A percentile compares a stretch with the other conserved stretches of the same genome.
phyloP scores from a whole-genome alignment of 1,140 invertebrate genomes.

The Ostrea denselamellosa region DNA sequence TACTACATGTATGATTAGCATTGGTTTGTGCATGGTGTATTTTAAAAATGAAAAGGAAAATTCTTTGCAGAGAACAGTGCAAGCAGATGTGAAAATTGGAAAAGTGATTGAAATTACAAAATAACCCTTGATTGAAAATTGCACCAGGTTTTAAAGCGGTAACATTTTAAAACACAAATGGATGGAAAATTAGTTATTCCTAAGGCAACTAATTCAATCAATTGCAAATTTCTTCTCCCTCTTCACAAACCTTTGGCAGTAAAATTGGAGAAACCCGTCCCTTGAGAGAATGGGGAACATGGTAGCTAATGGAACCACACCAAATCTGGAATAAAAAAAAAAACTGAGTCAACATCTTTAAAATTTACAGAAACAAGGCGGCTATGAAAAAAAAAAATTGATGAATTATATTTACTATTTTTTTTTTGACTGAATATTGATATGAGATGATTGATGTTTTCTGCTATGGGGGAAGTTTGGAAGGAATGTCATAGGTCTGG shows the following conservation, averaged over 20 bases:
- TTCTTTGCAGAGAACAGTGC: background rate
- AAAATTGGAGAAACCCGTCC: conserved; percentile 11
- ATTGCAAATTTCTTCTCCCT: background rate
- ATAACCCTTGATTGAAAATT: conserved; percentile 26
- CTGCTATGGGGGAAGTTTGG: background rate
- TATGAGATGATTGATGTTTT: background rate
- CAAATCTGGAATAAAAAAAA: background rate
- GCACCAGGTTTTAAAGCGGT: background rate
- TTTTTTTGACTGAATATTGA: conserved; percentile 14
- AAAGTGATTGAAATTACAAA: conserved; percentile 2
- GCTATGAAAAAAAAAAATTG: background rate
- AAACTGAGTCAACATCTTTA: background rate
- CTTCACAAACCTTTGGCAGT: conserved; percentile 25
- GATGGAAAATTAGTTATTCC: conserved; percentile 36
- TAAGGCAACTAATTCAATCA: conserved; percentile 18
- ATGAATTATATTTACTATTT: background rate
- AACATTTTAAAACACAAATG: conserved; percentile 39
- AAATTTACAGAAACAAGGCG: conserved; percentile 30
- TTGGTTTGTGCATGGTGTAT: background rate
- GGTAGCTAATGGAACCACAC: conserved; percentile 20
- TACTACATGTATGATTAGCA: background rate
- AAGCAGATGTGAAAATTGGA: conserved; percentile 1
- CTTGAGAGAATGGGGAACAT: background rate
- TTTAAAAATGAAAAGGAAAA: background rate
- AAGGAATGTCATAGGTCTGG: conserved; percentile 31